Percentiles rank a stretch among this genome's conserved stretches.
phyloP scores from a whole-genome alignment of 2,797 vertebrate species.

The Epinephelus malabaricus region DNA sequence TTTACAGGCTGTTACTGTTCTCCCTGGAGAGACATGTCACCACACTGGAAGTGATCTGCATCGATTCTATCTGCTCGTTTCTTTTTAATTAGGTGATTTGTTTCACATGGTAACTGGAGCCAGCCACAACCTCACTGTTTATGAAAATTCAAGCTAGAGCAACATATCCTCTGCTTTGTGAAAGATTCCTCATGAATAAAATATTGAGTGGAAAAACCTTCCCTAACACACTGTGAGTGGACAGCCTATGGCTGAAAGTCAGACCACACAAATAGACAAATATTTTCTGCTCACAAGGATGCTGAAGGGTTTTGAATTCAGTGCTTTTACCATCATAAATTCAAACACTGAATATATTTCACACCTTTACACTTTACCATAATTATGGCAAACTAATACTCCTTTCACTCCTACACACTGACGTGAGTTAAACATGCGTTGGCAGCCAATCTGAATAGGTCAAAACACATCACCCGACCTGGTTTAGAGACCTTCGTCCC shows the following conservation, averaged over 20 bases:
- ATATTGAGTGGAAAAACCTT: slow-evolving; percentile 60
- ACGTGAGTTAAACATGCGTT: background rate
- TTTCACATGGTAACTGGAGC: slow-evolving; percentile 81
- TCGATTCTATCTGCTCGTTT: slow-evolving; percentile 83
- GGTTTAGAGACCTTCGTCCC: background rate
- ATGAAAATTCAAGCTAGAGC: slow-evolving; percentile 75
- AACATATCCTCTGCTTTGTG: slow-evolving; percentile 68
- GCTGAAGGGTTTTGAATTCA: slow-evolving; percentile 29
- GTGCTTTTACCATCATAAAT: slow-evolving; percentile 22
- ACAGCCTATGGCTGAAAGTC: slow-evolving; percentile 42
- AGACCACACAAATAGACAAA: slow-evolving; percentile 38
- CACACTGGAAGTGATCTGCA: slow-evolving; percentile 77
- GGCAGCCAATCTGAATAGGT: slow-evolving; percentile 1
- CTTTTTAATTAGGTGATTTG: slow-evolving; percentile 86
- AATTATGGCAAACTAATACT: slow-evolving; percentile 12
- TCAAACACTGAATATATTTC: slow-evolving; percentile 5
- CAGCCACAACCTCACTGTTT: slow-evolving; percentile 74
- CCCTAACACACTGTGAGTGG: slow-evolving; percentile 27
- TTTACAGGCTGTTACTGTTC: slow-evolving; percentile 69
- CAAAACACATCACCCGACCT: background rate
- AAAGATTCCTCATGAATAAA: slow-evolving; percentile 76
- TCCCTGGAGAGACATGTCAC: slow-evolving; percentile 73
- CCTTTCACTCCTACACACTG: background rate
- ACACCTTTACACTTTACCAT: background rate
- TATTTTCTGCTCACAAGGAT: slow-evolving; percentile 22